Base-by-base conservation (phyloP, 2,797 vertebrate genomes). In the Notolabrus celidotus region DNA sequence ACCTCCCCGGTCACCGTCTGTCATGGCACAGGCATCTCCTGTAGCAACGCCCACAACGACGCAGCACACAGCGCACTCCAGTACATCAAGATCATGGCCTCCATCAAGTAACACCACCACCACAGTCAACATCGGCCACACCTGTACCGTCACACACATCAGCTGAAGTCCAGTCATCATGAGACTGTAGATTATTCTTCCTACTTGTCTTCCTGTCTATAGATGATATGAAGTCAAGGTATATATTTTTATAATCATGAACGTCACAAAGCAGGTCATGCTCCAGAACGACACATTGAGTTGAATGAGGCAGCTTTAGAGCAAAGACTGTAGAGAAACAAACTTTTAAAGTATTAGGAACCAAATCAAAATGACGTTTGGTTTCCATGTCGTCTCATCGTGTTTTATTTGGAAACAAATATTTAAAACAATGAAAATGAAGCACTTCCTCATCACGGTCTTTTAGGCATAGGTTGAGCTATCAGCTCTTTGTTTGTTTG, bases 21-120 rank as follows among this genome's bases (percentile, higher is more conserved):
- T 60, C 95, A 96, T 0, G 94, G 94, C 75, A 94, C 94, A 0
- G 95, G 95, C 27, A 93, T 96, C 65, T 95, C 94, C 75, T 95
- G 92, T 29, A 84, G 94, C 84, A 96, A 93, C 9, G 95, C 93
- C 0, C 91, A 94, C 79, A 96, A 95, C 23, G 93, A 96, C 3
- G 95, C 95, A 0, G 95, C 96, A 8, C 95, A 97, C 88, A 96
- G 91, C 46, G 94, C 94, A 10, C 89, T 96, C 8, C 93, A 95
- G 76, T 96, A 96, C 85, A 88, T 96, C 90, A 96, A 97, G 86
- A 95, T 95, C 74, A 89, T 94, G 88, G 91, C 90, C 1, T 80
- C 89, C 59, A 74, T 45, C 68, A 94, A 94, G 85, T 94, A 78
- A 82, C n/a, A n/a, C 42, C 82, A 19, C 25, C 41, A 7, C 10